Conservation (phyloP, 2,113 vertebrate genomes). For the Oryctolagus cuniculus region DNA sequence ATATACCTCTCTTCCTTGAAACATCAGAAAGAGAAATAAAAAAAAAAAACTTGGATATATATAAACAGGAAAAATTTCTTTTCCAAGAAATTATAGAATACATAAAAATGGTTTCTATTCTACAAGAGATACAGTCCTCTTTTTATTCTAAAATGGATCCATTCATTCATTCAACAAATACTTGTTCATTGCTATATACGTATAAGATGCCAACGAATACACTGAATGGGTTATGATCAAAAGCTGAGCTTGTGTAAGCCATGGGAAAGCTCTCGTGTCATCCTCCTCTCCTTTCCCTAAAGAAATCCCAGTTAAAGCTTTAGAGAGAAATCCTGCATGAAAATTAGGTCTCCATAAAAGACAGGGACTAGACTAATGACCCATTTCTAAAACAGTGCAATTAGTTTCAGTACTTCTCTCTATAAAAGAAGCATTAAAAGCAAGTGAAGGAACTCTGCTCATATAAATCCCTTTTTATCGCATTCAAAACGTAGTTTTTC, state of each 20-base stretch:
- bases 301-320: constrained; percentile 10
- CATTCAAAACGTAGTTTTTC: constrained; percentile 79
- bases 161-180: constrained; percentile 20
- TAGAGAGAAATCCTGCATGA: constrained; percentile 61
- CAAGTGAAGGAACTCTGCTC: constrained; percentile 53
- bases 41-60: not conserved
- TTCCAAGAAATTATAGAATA: not conserved
- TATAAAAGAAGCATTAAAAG: constrained; percentile 77
- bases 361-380: constrained; percentile 67
- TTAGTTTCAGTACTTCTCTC: constrained; percentile 81
- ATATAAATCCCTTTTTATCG: constrained; percentile 80
- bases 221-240: constrained; percentile 25
- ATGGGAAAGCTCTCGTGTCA: not conserved
- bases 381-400: constrained; percentile 70
- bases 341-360: constrained; percentile 72
- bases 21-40: not conserved
- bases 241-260: not conserved
- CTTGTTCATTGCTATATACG: not conserved
- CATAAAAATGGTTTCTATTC: not conserved
- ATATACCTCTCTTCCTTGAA: not conserved
- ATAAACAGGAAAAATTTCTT: not conserved
- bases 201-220: not conserved
- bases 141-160: not conserved
- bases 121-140: not conserved
- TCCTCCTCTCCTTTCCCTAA: constrained; percentile 2